phyloP scores from a whole-genome alignment of 2,113 vertebrate species.

The Phyllopteryx taeniolatus region DNA sequence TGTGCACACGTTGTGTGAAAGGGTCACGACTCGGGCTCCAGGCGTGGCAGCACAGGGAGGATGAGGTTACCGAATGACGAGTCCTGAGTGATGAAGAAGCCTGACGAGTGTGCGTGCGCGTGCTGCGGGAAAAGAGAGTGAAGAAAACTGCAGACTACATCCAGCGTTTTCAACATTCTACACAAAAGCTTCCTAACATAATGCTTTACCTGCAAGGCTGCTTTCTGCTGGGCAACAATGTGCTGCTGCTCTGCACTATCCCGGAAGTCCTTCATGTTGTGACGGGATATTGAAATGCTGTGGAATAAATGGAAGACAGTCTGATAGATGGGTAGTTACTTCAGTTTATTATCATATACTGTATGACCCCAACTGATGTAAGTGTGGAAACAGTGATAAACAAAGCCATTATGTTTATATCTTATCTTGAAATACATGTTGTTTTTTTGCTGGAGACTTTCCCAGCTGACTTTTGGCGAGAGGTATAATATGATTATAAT shows the following conservation, averaged over 20 bases:
- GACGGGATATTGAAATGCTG: conserved; percentile 85
- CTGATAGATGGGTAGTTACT: background rate
- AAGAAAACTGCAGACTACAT: background rate
- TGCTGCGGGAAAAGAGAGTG: conserved; percentile 73
- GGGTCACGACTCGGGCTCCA: conserved; percentile 87
- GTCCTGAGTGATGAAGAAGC: conserved; percentile 96
- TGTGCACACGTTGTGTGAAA: conserved; percentile 40
- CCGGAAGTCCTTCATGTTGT: conserved; percentile 85
- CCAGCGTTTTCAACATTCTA: background rate
- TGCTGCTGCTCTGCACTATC: conserved; percentile 94
- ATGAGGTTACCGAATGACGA: conserved; percentile 96
- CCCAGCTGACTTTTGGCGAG: too few species aligned
- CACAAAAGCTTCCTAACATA: background rate
- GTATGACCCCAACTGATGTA: background rate
- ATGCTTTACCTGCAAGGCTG: conserved; percentile 86
- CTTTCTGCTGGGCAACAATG: conserved; percentile 91
- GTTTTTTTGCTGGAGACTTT: too few species aligned
- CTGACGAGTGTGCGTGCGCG: conserved; percentile 90
- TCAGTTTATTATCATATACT: background rate
- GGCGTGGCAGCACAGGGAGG: conserved; percentile 88
- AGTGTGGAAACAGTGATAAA: too few species aligned
- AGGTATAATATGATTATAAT: too few species aligned
- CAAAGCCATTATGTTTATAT: background rate
- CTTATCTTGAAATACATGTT: background rate
- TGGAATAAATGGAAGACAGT: background rate